phyloP scores from a whole-genome alignment of 2,113 vertebrate genomes.

The Equus przewalskii region DNA sequence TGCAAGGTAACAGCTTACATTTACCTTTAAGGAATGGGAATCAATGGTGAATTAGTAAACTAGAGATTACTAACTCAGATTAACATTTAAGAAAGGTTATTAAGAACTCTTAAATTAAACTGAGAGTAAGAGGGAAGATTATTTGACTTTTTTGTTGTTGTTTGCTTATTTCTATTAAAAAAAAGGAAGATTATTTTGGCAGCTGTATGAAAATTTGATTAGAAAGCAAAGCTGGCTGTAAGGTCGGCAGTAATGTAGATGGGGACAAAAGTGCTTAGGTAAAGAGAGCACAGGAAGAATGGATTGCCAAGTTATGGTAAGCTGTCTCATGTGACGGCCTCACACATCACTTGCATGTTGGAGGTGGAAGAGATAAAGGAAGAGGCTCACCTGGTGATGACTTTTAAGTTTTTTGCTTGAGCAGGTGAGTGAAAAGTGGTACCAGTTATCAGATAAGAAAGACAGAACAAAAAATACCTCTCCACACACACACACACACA shows the following conservation, averaged over 20 bases:
- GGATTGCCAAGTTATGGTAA: too few relatives aligned
- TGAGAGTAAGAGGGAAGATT: not conserved
- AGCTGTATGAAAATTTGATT: not conserved
- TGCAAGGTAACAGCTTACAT: fast-evolving
- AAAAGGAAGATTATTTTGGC: not conserved
- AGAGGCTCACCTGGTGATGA: not conserved
- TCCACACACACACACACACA: not conserved
- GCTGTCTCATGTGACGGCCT: not conserved
- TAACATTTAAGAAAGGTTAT: not conserved
- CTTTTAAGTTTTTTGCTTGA: not conserved
- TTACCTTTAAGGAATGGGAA: not conserved
- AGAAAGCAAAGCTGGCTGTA: not conserved
- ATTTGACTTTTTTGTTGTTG: not conserved
- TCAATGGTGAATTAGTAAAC: not conserved
- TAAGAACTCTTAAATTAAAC: not conserved
- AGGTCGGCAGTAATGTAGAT: not conserved
- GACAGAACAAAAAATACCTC: not conserved
- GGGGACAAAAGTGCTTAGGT: too few relatives aligned
- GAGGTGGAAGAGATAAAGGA: not conserved
- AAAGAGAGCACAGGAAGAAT: not conserved
- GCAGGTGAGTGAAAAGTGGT: not conserved
- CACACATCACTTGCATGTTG: not conserved
- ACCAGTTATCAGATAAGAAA: not conserved
- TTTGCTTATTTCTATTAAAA: not conserved
- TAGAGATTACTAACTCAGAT: not conserved